A percentile compares a stretch with the other conserved stretches of the same genome.
These are phyloP conservation scores for Uloborus plumipes DNA, from an alignment of 2,888 invertebrate species.

Conservation along the genomic window DNA sequence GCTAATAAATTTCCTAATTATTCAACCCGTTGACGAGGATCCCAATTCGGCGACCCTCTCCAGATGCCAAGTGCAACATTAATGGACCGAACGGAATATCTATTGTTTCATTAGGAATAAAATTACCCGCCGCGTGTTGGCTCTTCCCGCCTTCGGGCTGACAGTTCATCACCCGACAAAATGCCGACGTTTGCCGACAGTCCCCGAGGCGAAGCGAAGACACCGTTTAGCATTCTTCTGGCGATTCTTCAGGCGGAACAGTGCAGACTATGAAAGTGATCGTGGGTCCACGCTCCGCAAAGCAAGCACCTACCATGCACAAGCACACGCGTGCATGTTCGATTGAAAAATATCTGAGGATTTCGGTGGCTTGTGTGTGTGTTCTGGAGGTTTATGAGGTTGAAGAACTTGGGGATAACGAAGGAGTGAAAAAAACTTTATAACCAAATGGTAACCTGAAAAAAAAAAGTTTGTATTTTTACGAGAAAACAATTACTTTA, in stretches of 20 bases:
- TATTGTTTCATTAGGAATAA: no score
- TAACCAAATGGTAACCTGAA: no score
- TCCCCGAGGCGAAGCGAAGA: conserved; percentile 8
- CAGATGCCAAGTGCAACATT: no score
- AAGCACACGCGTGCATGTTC: conserved; percentile 34
- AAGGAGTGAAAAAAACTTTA: conserved; percentile 12
- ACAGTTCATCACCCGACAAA: conserved; percentile 18
- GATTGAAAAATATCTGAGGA: conserved; percentile 16
- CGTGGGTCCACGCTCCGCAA: conserved; percentile 33
- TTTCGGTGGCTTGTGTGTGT: background rate
- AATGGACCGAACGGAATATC: no score
- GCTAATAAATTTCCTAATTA: no score
- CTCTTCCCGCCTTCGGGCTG: conserved; percentile 1
- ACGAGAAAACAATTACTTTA: no score
- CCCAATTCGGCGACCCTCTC: no score
- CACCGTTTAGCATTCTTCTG: conserved; percentile 37
- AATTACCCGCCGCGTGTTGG: no score
- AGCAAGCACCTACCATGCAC: conserved; percentile 32
- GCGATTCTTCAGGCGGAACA: no score
- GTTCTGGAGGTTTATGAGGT: background rate
- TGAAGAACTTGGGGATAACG: conserved; percentile 7
- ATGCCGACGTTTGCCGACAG: conserved; percentile 16
- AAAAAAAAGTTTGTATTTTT: no score
- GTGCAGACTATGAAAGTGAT: conserved; percentile 28
- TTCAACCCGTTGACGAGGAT: no score